Evolutionary conservation across 2,888 invertebrate genomes (phyloP).

Genomic region (Allolobophora icterica): DNA sequence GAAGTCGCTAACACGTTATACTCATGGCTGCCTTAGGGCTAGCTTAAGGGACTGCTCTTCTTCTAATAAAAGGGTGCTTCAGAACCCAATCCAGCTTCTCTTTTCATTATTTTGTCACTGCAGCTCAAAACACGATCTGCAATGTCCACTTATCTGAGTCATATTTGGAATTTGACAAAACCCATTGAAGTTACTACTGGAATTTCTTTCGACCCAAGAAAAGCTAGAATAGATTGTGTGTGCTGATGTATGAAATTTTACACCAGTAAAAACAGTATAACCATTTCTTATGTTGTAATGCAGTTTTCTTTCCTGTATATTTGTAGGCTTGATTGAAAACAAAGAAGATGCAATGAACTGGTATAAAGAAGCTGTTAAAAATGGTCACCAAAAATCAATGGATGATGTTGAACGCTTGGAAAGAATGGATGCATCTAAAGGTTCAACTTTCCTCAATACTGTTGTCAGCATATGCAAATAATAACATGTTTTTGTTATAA

Average conservation of each 20-base stretch:
- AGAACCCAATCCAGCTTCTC: too few species aligned
- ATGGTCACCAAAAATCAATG: not conserved
- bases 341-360: conserved; percentile 7
- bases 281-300: not conserved
- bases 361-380: not conserved
- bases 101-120: too few species aligned
- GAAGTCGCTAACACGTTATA: too few species aligned
- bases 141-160: too few species aligned
- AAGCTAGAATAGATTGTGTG: not conserved
- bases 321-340: conserved; percentile 18
- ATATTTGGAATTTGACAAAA: too few species aligned
- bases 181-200: too few species aligned
- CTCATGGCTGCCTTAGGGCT: too few species aligned
- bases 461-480: not conserved
- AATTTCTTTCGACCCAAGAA: too few species aligned
- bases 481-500: not conserved
- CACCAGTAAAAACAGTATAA: not conserved
- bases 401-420: not conserved
- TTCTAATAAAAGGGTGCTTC: too few species aligned
- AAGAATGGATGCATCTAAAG: not conserved
- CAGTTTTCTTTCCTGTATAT: not conserved
- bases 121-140: too few species aligned
- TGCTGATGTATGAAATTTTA: not conserved
- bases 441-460: not conserved
- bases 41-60: too few species aligned